phyloP scores from a whole-genome alignment of 2,797 vertebrate genomes.

The Naso thynnoides region DNA sequence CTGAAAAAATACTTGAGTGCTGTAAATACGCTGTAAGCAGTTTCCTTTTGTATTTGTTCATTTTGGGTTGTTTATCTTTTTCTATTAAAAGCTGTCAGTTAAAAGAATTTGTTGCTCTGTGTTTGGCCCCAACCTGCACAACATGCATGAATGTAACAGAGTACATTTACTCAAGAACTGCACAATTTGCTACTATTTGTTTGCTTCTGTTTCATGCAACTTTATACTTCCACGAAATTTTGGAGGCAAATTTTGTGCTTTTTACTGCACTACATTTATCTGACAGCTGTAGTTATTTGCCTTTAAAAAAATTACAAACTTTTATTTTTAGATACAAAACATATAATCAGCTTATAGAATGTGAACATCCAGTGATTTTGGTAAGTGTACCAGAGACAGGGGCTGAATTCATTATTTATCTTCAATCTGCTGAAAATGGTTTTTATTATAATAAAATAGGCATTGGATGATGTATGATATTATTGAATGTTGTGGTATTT shows the following conservation, averaged over 20 bases:
- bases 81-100: conserved; percentile 83
- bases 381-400: too few relatives aligned
- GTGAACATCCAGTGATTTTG: too few relatives aligned
- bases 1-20: conserved; percentile 62
- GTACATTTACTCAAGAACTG: background rate
- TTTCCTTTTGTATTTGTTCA: conserved; percentile 81
- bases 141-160: background rate
- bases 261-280: background rate
- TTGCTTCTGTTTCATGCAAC: background rate
- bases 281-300: background rate
- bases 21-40: conserved; percentile 81
- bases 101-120: conserved; percentile 46
- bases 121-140: background rate
- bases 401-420: too few relatives aligned
- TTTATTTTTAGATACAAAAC: too few relatives aligned
- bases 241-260: too few relatives aligned
- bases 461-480: too few relatives aligned
- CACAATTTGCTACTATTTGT: too few relatives aligned
- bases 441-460: background rate
- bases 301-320: too few relatives aligned
- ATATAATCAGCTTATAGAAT: too few relatives aligned
- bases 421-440: background rate
- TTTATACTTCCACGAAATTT: background rate
- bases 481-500: too few relatives aligned
- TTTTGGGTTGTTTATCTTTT: conserved; percentile 82